These are phyloP conservation scores for Excalfactoria chinensis DNA, from an alignment of 2,113 vertebrate species.

Conservation along the genomic window DNA sequence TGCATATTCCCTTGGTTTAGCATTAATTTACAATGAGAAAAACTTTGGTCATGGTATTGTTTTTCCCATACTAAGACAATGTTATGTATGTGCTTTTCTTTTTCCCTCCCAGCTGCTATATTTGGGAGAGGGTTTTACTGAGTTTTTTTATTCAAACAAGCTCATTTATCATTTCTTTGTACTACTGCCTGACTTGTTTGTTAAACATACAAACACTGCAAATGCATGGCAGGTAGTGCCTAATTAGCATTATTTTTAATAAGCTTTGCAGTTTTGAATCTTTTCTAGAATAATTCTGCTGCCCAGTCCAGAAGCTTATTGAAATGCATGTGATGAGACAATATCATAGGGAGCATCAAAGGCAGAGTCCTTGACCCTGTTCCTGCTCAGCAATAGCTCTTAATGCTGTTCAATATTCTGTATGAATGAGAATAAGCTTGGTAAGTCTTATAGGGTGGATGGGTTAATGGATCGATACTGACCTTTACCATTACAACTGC, in stretches of 20 bases:
- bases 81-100: not conserved
- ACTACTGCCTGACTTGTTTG: not conserved
- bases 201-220: not conserved
- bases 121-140: not conserved
- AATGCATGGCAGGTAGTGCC: not conserved
- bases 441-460: constrained; percentile 13
- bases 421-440: constrained; percentile 35
- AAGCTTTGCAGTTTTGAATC: not conserved
- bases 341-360: not conserved
- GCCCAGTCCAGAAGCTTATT: not conserved
- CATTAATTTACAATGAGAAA: not conserved
- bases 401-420: constrained; percentile 20
- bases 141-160: not conserved
- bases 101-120: not conserved
- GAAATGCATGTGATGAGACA: not conserved
- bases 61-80: not conserved
- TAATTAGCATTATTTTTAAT: not conserved
- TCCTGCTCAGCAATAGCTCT: not conserved
- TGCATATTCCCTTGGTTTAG: not conserved
- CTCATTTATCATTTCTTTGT: not conserved
- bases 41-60: not conserved
- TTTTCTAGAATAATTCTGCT: not conserved
- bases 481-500: constrained; percentile 35
- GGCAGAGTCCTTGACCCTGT: constrained; percentile 19
- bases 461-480: constrained; percentile 47